Evolutionary conservation across 2,113 vertebrate species (phyloP).

Genomic region (Thalassoma bifasciatum): DNA sequence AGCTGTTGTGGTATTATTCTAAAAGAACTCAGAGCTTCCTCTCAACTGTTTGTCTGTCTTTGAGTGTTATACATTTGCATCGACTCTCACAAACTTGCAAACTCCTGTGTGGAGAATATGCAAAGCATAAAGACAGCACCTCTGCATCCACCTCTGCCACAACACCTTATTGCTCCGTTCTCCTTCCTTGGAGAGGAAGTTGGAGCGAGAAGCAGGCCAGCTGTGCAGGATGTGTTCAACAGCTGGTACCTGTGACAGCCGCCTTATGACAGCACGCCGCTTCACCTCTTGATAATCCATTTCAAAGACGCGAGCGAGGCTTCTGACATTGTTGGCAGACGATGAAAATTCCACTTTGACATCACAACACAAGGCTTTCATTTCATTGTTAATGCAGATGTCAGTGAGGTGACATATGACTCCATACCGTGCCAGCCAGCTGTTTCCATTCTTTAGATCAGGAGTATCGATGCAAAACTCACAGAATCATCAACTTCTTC

Average conservation of each 20-base stretch:
- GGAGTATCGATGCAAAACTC: neutral
- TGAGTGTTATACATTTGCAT: neutral
- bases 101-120: neutral
- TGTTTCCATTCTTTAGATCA: slow-evolving; percentile 14
- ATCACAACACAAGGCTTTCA: slow-evolving; percentile 32
- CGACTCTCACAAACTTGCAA: neutral
- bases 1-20: neutral
- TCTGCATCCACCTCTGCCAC: neutral
- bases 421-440: neutral
- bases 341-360: slow-evolving; percentile 51
- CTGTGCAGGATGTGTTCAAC: slow-evolving; percentile 58
- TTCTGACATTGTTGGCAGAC: slow-evolving; percentile 47
- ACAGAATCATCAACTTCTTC: neutral
- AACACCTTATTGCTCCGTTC: slow-evolving; percentile 25
- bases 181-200: slow-evolving; percentile 38
- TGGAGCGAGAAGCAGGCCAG: slow-evolving; percentile 55
- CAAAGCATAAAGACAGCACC: neutral
- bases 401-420: slow-evolving; percentile 16
- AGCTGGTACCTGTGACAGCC: slow-evolving; percentile 59
- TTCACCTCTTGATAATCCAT: slow-evolving; percentile 47
- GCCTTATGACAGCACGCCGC: slow-evolving; percentile 43
- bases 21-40: neutral
- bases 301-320: slow-evolving; percentile 50
- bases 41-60: neutral
- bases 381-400: slow-evolving; percentile 48